Evolutionary conservation across 2,113 vertebrate genomes (phyloP).

Genomic region (Nipponia nippon): DNA sequence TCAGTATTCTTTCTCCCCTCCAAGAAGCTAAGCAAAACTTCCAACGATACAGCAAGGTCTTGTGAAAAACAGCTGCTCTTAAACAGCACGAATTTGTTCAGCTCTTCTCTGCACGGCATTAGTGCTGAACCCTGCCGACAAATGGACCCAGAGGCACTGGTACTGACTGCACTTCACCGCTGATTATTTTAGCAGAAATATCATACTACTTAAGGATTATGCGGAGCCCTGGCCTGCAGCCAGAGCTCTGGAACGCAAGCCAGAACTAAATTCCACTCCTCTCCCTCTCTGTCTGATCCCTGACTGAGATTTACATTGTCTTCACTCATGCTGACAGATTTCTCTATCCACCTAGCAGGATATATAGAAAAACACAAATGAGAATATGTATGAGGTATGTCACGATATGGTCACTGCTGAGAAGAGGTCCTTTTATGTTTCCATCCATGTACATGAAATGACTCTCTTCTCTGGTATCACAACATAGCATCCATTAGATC

Average conservation of each 20-base stretch:
- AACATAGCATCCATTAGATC: background rate
- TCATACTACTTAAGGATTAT: conserved; percentile 28
- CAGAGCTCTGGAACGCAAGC: background rate
- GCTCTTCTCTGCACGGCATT: background rate
- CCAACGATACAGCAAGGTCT: background rate
- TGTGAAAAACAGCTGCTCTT: background rate
- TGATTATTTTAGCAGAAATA: conserved; percentile 39
- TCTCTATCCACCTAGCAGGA: background rate
- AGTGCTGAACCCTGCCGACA: background rate
- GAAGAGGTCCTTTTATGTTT: background rate
- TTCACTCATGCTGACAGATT: background rate
- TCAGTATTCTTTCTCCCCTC: background rate
- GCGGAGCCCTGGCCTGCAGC: conserved; percentile 10
- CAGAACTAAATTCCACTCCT: background rate
- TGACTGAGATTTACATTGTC: background rate
- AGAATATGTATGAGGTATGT: background rate
- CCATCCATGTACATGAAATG: background rate
- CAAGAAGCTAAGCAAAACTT: background rate
- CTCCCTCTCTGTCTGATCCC: background rate
- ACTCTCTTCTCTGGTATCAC: background rate
- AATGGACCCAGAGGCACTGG: background rate
- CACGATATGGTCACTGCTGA: background rate
- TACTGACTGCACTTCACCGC: background rate
- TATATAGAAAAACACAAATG: background rate
- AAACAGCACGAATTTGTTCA: background rate